A percentile compares a stretch with the other conserved stretches of the same genome.
Evolutionary conservation across 2,113 vertebrate species (phyloP).

Genomic region (Cairina moschata): DNA sequence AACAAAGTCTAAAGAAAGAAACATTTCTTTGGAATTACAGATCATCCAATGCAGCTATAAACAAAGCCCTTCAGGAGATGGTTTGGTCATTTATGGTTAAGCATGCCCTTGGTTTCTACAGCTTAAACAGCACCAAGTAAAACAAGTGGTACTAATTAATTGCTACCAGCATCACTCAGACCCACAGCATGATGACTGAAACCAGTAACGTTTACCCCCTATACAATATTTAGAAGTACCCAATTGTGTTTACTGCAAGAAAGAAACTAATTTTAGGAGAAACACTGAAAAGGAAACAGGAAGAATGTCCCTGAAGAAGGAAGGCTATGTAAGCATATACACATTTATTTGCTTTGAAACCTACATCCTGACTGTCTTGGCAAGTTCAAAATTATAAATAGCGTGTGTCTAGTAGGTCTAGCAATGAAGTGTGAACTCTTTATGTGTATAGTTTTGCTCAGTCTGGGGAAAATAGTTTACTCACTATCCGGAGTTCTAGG

Average conservation of each 20-base stretch:
- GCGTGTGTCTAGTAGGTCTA: neutral
- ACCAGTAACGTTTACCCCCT: neutral
- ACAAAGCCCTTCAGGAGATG: neutral
- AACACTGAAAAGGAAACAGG: constrained; percentile 44
- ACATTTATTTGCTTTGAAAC: neutral
- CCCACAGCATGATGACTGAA: neutral
- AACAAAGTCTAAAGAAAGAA: neutral
- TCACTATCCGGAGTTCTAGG: neutral
- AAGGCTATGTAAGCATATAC: neutral
- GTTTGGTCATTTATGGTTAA: neutral
- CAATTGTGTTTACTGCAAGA: neutral
- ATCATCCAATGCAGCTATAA: neutral
- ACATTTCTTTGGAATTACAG: neutral
- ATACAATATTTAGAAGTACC: neutral
- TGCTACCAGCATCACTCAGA: neutral
- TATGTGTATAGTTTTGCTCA: neutral
- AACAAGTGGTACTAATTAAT: neutral
- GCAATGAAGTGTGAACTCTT: neutral
- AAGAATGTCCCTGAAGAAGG: neutral
- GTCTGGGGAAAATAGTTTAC: neutral
- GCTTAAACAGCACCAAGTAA: neutral
- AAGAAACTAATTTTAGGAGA: constrained; percentile 36
- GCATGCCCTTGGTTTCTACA: neutral
- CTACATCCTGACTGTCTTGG: constrained; percentile 29
- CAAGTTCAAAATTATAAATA: neutral